Base-by-base conservation (phyloP, 2,797 vertebrate genomes). In the Chelonia mydas region DNA sequence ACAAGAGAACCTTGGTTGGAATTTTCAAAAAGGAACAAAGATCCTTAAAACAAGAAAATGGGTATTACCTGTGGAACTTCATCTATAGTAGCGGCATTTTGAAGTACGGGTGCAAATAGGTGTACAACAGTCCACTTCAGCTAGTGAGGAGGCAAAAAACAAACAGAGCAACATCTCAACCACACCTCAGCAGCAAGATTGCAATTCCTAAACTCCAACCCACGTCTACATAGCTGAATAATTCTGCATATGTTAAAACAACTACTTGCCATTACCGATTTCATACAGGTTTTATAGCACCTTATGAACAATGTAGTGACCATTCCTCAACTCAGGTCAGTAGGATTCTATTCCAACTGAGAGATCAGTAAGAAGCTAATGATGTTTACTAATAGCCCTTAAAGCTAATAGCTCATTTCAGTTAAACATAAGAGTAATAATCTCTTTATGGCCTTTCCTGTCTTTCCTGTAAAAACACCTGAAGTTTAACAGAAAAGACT, bases 311-410 rank as follows among this genome's bases (percentile, higher is more conserved):
- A 53, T 0, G 50, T 3, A 72, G 17, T 21, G 9, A 93, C 83
- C 86, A 37, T 90, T 53, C 76, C 89, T 86, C 86, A 92, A 84
- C 84, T 45, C 76, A 95, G 78, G 88, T 83, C 87, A 86, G 84
- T 72, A 86, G 23, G 59, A 95, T 81, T 88, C 86, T 97, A 91
- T 96, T 97, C 84, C 90, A 61, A 94, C 88, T 49, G 84, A 94
- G 86, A 88, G 86, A 76, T 94, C 89, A 89, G 82, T 82, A 95
- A 95, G 94, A 95, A 89, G 95, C 88, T 97, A 97, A 97, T n/a
- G 81, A 86, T 54, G 37, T 89, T 89, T 97, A 97, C 96, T 96
- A 93, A 95, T 96, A 97, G 96, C 55, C 61, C 86, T 95, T 94
- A 97, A 96, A 95, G 88, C 97, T 92, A 96, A 91, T 83, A 89